Evolutionary conservation across 2,797 vertebrate species (phyloP).

Genomic region (Gephyroberyx darwinii): DNA sequence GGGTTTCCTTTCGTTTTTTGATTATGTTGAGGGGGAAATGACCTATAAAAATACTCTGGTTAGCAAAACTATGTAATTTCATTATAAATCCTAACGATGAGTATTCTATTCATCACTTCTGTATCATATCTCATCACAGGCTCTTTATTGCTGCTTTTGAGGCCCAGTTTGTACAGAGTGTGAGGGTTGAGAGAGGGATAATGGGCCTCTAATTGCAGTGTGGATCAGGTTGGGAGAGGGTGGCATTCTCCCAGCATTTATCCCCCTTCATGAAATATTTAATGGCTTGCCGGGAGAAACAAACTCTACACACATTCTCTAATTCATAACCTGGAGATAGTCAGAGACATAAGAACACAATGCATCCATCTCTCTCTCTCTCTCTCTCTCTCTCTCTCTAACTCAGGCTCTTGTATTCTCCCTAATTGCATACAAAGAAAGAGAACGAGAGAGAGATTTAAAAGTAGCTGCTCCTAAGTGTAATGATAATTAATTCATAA

Average conservation of each 20-base stretch:
- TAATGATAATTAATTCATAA: constrained; percentile 79
- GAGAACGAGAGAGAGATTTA: constrained; percentile 35
- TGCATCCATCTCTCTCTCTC: constrained; percentile 61
- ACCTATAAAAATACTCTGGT: constrained; percentile 69
- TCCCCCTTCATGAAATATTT: constrained; percentile 84
- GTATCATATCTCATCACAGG: constrained; percentile 76
- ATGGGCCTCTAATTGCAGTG: constrained; percentile 81
- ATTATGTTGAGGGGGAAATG: constrained; percentile 65
- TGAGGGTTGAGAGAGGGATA: constrained; percentile 71
- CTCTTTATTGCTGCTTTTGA: constrained; percentile 72
- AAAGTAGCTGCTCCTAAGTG: constrained; percentile 69
- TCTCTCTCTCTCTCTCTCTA: constrained; percentile 19
- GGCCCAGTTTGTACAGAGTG: constrained; percentile 70
- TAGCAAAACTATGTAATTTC: constrained; percentile 68
- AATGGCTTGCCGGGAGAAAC: constrained; percentile 79
- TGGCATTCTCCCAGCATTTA: constrained; percentile 73
- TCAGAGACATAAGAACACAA: constrained; percentile 61
- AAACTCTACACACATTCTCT: constrained; percentile 77
- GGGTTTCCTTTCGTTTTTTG: constrained; percentile 57
- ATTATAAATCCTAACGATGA: constrained; percentile 70
- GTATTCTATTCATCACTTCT: constrained; percentile 65
- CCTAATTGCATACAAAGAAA: constrained; percentile 60
- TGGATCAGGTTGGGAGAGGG: constrained; percentile 69
- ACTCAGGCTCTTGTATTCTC: constrained; percentile 37
- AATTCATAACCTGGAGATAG: constrained; percentile 80